These are phyloP conservation scores for Muscicapa striata DNA, from an alignment of 2,797 vertebrate genomes.

Conservation along the genomic window DNA sequence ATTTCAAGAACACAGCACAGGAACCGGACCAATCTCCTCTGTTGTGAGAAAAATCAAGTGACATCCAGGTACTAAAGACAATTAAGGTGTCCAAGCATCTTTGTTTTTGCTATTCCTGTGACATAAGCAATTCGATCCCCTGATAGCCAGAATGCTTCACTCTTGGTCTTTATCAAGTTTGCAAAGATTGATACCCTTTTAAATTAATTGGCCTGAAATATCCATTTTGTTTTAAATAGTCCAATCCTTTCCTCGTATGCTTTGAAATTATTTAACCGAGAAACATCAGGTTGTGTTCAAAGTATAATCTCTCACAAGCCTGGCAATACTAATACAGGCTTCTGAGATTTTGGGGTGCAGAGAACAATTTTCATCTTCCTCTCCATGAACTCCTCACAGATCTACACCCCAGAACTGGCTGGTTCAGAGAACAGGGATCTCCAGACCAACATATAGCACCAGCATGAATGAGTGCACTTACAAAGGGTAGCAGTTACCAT, in stretches of 20 bases:
- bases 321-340: neutral
- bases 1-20: neutral
- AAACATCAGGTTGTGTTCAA: neutral
- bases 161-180: neutral
- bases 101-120: neutral
- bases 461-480: neutral
- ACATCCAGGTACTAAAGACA: neutral
- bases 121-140: neutral
- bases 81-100: neutral
- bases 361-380: neutral
- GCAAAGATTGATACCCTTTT: neutral
- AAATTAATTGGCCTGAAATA: neutral
- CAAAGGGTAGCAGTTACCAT: neutral
- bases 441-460: neutral
- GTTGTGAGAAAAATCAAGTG: neutral
- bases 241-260: neutral
- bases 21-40: neutral
- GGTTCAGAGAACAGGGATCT: neutral
- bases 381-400: neutral
- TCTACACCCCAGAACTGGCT: neutral
- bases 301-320: neutral
- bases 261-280: conserved; percentile 1
- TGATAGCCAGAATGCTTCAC: neutral
- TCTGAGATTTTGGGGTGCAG: neutral
- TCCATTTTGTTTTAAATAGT: neutral